Conservation (phyloP, 2,797 vertebrate genomes). For the Jordanella pulchra region DNA sequence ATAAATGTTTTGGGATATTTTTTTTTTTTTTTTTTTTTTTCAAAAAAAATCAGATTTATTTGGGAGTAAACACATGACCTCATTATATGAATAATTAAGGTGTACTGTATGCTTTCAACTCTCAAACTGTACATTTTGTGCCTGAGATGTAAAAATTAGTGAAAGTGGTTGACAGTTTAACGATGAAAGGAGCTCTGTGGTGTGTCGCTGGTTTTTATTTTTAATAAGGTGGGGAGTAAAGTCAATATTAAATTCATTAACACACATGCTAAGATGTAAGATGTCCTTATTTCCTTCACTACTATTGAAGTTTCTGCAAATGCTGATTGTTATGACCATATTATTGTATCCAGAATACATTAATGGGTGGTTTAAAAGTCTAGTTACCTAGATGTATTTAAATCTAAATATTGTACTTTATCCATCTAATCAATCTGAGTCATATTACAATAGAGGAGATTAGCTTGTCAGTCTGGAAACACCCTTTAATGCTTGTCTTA, state of each 20-base stretch:
- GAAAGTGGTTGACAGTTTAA: slow-evolving; percentile 15
- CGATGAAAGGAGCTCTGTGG: slow-evolving; percentile 27
- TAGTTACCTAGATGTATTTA: no score
- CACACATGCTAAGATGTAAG: slow-evolving; percentile 30
- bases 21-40: slow-evolving; percentile 66
- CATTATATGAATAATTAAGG: slow-evolving; percentile 21
- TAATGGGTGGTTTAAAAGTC: no score
- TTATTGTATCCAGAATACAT: no score
- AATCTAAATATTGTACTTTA: no score
- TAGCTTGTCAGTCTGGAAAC: no score
- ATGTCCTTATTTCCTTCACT: slow-evolving; percentile 13
- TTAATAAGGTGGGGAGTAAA: slow-evolving; percentile 38
- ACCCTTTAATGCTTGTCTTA: no score
- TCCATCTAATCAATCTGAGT: no score
- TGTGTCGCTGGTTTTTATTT: slow-evolving; percentile 48
- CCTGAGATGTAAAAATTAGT: slow-evolving; percentile 40
- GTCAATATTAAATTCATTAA: slow-evolving; percentile 38
- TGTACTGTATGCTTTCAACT: slow-evolving; percentile 21
- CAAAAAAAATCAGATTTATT: slow-evolving; percentile 33
- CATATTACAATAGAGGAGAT: no score
- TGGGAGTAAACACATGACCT: slow-evolving; percentile 28
- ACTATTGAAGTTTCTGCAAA: not conserved
- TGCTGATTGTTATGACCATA: not conserved
- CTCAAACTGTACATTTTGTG: slow-evolving; percentile 36
- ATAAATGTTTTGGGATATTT: no score